These are phyloP conservation scores for Drosophila truncata DNA, from an alignment of 1,140 invertebrate species.

Conservation along the genomic window DNA sequence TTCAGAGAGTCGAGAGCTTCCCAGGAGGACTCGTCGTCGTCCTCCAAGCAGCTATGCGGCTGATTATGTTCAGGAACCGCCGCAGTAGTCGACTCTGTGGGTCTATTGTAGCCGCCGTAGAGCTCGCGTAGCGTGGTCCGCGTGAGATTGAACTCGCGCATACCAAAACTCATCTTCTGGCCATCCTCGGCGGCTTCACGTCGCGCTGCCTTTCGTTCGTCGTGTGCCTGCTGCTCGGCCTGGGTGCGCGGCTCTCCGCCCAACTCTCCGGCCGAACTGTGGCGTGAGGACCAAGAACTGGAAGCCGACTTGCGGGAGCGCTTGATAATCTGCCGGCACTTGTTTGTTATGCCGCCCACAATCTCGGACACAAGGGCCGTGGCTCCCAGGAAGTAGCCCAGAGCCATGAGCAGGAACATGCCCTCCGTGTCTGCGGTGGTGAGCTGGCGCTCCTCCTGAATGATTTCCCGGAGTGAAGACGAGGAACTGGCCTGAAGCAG, in stretches of 20 bases:
- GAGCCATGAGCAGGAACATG: conserved; percentile 90
- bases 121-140: conserved; percentile 73
- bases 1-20: conserved; percentile 53
- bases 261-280: conserved; percentile 44
- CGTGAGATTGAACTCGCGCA: conserved; percentile 76
- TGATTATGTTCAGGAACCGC: neutral
- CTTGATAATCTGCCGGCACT: conserved; percentile 85
- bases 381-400: conserved; percentile 88
- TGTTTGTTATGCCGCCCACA: conserved; percentile 88
- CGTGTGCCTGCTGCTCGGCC: conserved; percentile 53
- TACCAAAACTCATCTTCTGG: conserved; percentile 64
- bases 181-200: conserved; percentile 58
- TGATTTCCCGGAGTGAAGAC: conserved; percentile 71
- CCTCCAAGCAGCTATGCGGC: neutral
- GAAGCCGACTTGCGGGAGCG: conserved; percentile 65
- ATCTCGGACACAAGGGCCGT: conserved; percentile 87
- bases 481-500: conserved; percentile 86
- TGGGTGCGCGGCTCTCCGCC: conserved; percentile 27
- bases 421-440: conserved; percentile 91
- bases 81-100: conserved; percentile 1
- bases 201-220: conserved; percentile 53
- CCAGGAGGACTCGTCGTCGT: conserved; percentile 29
- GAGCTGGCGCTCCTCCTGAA: conserved; percentile 88
- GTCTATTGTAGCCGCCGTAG: conserved; percentile 58
- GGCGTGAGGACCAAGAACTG: conserved; percentile 66